Evolutionary conservation across 2,113 vertebrate genomes (phyloP).

Genomic region (Anser brachyrhynchus): DNA sequence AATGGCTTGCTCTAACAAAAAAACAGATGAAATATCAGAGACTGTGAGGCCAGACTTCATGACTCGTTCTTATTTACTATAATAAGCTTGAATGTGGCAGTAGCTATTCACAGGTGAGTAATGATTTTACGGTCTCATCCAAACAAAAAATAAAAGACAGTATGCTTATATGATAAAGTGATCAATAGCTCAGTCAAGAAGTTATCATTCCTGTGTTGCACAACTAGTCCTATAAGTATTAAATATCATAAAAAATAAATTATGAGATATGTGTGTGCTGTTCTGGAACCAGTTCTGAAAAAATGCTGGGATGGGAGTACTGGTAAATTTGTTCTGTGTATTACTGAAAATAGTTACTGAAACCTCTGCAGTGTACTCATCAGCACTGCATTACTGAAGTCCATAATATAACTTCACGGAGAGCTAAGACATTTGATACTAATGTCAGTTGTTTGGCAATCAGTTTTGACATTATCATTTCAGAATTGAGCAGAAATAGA

Average conservation of each 20-base stretch:
- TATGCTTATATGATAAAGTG: background rate
- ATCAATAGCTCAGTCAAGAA: background rate
- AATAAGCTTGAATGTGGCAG: background rate
- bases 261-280: background rate
- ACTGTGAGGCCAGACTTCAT: background rate
- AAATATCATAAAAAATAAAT: background rate
- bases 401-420: background rate
- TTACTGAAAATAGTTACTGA: background rate
- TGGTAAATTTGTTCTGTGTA: background rate
- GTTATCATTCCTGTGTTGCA: background rate
- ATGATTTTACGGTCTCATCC: background rate
- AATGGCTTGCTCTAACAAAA: background rate
- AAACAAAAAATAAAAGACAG: background rate
- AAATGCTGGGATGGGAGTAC: background rate
- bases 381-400: background rate
- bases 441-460: background rate
- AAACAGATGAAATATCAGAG: background rate
- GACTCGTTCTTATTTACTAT: background rate
- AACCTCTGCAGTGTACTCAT: background rate
- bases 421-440: background rate
- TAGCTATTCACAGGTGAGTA: background rate
- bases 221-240: background rate
- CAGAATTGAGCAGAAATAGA: background rate
- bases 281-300: background rate
- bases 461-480: background rate